Percentiles rank a stretch among this genome's conserved stretches.
Evolutionary conservation across 2,888 invertebrate genomes (phyloP).

Genomic region (Ligdia adustata): DNA sequence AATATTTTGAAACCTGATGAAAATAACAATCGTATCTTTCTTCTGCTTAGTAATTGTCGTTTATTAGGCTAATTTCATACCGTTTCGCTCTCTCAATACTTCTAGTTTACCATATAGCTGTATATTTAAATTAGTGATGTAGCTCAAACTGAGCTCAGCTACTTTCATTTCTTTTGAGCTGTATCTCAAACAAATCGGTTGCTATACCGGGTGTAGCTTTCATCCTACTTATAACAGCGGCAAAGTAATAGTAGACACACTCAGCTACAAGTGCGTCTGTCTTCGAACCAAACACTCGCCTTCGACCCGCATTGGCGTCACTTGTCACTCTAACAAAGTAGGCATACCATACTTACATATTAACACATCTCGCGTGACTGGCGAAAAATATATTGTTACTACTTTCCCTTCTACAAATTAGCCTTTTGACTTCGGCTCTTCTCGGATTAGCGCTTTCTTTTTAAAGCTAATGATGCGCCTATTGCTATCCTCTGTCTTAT

Average conservation of each 20-base stretch:
- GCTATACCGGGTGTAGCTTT: conserved; percentile 14
- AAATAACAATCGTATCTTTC: too few species aligned
- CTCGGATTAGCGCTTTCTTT: conserved; percentile 28
- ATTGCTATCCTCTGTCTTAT: conserved; percentile 12
- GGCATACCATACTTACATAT: conserved; percentile 40
- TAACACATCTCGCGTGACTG: conserved; percentile 58
- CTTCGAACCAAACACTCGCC: conserved; percentile 60
- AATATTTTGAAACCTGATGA: too few species aligned
- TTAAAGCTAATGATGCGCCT: conserved; percentile 17
- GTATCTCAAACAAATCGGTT: conserved; percentile 8
- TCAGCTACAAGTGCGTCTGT: conserved; percentile 31
- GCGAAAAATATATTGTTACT: conserved; percentile 51
- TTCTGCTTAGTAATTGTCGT: conserved; percentile 1
- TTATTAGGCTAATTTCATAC: not conserved
- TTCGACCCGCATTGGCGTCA: conserved; percentile 63
- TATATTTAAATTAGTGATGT: not conserved
- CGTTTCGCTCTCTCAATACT: conserved; percentile 1
- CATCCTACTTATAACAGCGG: conserved; percentile 15
- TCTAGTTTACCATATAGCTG: too few species aligned
- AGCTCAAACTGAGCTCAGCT: too few species aligned
- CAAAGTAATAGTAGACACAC: conserved; percentile 21
- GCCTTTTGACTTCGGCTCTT: conserved; percentile 28
- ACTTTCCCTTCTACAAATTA: conserved; percentile 55
- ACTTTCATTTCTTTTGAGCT: too few species aligned
- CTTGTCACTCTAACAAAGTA: conserved; percentile 51